Conservation (phyloP, 2,113 vertebrate genomes). For the Arothron firmamentum region DNA sequence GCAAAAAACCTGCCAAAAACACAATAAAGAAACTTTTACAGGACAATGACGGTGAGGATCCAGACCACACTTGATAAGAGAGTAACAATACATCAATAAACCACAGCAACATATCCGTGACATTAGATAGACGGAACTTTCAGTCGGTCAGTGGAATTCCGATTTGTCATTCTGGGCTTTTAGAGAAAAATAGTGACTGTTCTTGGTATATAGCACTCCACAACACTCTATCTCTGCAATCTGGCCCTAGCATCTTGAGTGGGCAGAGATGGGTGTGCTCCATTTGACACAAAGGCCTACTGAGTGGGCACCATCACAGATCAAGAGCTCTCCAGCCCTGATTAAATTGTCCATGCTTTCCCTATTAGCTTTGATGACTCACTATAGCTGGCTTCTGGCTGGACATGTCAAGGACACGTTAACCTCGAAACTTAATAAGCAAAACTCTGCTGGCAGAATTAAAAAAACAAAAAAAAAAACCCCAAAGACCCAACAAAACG, state of each 20-base stretch:
- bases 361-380: constrained; percentile 70
- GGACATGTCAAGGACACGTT: constrained; percentile 69
- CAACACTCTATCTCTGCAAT: constrained; percentile 39
- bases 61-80: not conserved
- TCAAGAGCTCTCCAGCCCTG: constrained; percentile 69
- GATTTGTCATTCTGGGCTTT: not conserved
- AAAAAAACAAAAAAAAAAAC: constrained; percentile 31
- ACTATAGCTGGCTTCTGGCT: constrained; percentile 53
- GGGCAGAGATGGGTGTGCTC: constrained; percentile 55
- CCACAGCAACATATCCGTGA: constrained; percentile 1
- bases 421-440: constrained; percentile 69
- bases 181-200: not conserved
- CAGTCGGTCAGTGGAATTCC: constrained; percentile 5
- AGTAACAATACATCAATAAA: no score
- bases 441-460: constrained; percentile 54
- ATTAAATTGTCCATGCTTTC: constrained; percentile 71
- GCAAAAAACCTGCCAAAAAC: constrained; percentile 30
- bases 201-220: constrained; percentile 5
- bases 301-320: constrained; percentile 66
- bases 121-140: constrained; percentile 4
- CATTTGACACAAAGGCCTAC: constrained; percentile 67
- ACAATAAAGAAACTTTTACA: not conserved
- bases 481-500: constrained; percentile 31
- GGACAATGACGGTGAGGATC: not conserved
- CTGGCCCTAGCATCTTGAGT: constrained; percentile 50